phyloP scores from a whole-genome alignment of 2,888 invertebrate species.

The Eristalinus aeneus region DNA sequence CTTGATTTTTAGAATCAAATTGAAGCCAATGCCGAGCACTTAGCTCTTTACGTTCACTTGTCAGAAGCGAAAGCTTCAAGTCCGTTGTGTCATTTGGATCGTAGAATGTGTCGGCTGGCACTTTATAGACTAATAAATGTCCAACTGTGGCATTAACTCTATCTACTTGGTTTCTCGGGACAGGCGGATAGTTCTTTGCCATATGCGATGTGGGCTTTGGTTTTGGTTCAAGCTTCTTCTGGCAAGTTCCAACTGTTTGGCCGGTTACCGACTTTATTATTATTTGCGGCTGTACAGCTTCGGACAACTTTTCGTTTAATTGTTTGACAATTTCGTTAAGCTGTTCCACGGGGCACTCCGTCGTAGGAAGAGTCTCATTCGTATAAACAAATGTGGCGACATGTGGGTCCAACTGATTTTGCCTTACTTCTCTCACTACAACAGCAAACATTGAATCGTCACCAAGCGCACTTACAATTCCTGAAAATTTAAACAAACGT shows the following conservation, averaged over 20 bases:
- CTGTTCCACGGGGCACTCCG: slow-evolving; percentile 88
- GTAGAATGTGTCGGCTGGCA: slow-evolving; percentile 94
- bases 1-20: slow-evolving; percentile 93
- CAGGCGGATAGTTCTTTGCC: slow-evolving; percentile 87
- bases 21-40: slow-evolving; percentile 91
- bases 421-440: slow-evolving; percentile 79
- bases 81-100: slow-evolving; percentile 93
- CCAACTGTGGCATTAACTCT: slow-evolving; percentile 91
- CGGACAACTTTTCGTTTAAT: slow-evolving; percentile 82
- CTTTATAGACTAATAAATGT: slow-evolving; percentile 89
- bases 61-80: slow-evolving; percentile 87
- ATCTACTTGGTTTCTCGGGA: slow-evolving; percentile 92
- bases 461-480: slow-evolving; percentile 80
- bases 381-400: slow-evolving; percentile 86
- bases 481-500: slow-evolving; percentile 65
- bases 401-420: slow-evolving; percentile 78
- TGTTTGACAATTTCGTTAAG: slow-evolving; percentile 84
- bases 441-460: slow-evolving; percentile 77
- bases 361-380: slow-evolving; percentile 90
- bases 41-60: slow-evolving; percentile 86
- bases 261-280: slow-evolving; percentile 85
- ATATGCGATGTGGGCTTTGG: slow-evolving; percentile 82
- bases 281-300: slow-evolving; percentile 86
- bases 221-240: slow-evolving; percentile 81
- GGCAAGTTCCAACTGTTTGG: slow-evolving; percentile 86